Evolutionary conservation across 1,140 invertebrate genomes (phyloP).

Genomic region (Capitella teleta): DNA sequence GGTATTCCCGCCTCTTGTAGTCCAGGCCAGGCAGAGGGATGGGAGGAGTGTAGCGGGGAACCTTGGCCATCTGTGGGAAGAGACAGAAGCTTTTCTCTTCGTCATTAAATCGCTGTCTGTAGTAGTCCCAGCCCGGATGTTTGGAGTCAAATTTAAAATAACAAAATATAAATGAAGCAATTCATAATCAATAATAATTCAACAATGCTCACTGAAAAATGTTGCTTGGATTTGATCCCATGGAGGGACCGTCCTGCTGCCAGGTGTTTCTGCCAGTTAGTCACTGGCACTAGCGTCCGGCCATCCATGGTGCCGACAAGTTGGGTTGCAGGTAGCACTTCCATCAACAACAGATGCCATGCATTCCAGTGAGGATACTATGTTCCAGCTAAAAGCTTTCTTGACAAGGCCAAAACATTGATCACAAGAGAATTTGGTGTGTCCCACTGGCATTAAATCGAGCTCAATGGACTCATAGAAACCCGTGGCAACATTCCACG

Average conservation of each 20-base stretch:
- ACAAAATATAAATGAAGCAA: too few species aligned
- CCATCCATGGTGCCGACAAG: conserved; percentile 8
- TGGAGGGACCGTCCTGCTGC: not conserved
- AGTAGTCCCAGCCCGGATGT: too few species aligned
- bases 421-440: conserved; percentile 19
- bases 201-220: conserved; percentile 2
- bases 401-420: conserved; percentile 22
- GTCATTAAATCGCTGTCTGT: too few species aligned
- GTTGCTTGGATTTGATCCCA: conserved; percentile 7
- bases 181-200: too few species aligned
- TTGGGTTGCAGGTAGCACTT: conserved; percentile 2
- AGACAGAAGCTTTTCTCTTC: too few species aligned
- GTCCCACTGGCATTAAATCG: conserved; percentile 1
- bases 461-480: conserved; percentile 13
- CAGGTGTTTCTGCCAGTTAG: conserved; percentile 3
- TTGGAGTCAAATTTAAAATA: too few species aligned
- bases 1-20: too few species aligned
- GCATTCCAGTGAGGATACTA: conserved; percentile 3
- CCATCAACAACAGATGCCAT: conserved; percentile 1
- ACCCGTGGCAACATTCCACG: conserved; percentile 15
- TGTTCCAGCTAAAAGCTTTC: conserved; percentile 6
- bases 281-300: not conserved
- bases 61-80: too few species aligned
- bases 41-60: too few species aligned
- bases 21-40: too few species aligned